Base-by-base conservation (phyloP, 2,113 vertebrate genomes). In the Zeus faber region DNA sequence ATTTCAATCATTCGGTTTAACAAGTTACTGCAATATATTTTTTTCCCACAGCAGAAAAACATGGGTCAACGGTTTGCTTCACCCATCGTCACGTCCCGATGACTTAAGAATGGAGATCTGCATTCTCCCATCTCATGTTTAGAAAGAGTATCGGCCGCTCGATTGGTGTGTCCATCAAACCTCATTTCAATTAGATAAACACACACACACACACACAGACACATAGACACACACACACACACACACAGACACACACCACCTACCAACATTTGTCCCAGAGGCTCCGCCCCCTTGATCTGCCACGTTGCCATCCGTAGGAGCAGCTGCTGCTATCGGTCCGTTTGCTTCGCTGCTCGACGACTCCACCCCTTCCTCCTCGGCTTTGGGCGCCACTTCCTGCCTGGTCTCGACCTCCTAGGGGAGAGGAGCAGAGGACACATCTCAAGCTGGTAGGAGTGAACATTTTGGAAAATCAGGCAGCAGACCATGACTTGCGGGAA, bases 311-410 rank as follows among this genome's bases (percentile, higher is more conserved):
- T 17, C 33, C 25, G 39, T 22, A 0, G 53, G 6, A 20, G 70
- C 61, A 6, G 58, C 26, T 18, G 51, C 54, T 39, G 63, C 75
- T 1, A 59, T 50, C 9, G 78, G 83, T 17, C 76, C 83, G 3
- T 77, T 83, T 0, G 89, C 92, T 1, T 93, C 90, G 9, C 88
- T 79, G 60, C 76, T 80, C 0, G 70, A 85, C 2, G 72, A 75
- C 62, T 67, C 82, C 2, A 25, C 81, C 3, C 75, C 72, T 56
- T 87, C 84, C 41, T 87, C 83, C 60, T 83, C 86, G 0, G 70
- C 83, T 58, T 83, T 83, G 0, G 80, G 76, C 57, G 82, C 76
- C 41, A 77, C 40, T 51, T 76, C 79, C 39, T 70, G 64, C 11
- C 52, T 58, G 0, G 31, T 49, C 4, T 82, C 77, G 25, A 68